A percentile compares a stretch with the other conserved stretches of the same genome.
Evolutionary conservation across 1,140 invertebrate species (phyloP).

Genomic region (Plodia interpunctella): DNA sequence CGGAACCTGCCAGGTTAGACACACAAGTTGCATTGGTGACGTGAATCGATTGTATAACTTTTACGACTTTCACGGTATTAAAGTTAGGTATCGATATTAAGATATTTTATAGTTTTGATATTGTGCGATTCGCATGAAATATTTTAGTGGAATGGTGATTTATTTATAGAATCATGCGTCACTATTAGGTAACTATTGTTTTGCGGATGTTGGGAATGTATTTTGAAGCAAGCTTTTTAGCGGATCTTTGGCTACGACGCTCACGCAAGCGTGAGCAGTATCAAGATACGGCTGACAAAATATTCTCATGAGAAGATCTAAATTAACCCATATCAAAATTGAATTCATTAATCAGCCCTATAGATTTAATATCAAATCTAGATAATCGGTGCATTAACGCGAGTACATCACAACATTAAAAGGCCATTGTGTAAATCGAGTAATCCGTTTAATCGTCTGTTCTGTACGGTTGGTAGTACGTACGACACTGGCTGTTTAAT

Average conservation of each 20-base stretch:
- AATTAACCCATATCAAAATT: no score
- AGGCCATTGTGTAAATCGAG: constrained; percentile 1
- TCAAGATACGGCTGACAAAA: no score
- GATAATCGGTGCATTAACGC: neutral
- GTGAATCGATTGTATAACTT: neutral
- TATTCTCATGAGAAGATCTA: no score
- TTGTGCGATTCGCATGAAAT: neutral
- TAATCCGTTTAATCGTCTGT: neutral
- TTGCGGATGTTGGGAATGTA: no score
- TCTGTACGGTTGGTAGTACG: neutral
- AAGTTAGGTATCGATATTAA: neutral
- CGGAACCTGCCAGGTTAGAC: neutral
- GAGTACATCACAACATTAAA: neutral
- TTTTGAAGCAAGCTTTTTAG: no score
- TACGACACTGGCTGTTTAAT: neutral
- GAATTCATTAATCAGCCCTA: neutral
- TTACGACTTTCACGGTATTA: neutral
- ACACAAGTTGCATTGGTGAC: constrained; percentile 1
- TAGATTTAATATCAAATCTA: neutral
- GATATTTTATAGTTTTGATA: neutral
- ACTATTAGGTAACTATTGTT: no score
- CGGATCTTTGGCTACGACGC: no score
- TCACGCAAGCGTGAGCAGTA: no score
- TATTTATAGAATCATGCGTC: neutral
- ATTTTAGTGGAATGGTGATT: neutral